Evolutionary conservation across 1,140 invertebrate genomes (phyloP).

Genomic region (Acyrthosiphon pisum): DNA sequence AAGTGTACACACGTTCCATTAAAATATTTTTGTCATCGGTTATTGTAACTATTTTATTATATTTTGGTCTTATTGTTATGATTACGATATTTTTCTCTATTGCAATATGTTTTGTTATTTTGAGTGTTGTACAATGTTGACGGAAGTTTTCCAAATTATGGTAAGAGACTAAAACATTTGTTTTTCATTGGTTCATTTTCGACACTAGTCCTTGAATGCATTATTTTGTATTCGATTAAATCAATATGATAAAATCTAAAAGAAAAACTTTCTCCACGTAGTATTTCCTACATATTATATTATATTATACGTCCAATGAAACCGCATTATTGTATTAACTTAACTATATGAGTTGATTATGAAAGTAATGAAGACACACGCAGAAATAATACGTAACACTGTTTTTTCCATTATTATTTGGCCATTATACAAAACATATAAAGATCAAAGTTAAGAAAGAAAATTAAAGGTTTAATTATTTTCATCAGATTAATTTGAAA

Average conservation of each 20-base stretch:
- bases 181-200: not conserved
- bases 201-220: not conserved
- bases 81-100: constrained; percentile 33
- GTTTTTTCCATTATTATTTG: not conserved
- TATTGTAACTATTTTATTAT: constrained; percentile 9
- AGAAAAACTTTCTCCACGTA: constrained; percentile 25
- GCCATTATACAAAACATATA: not conserved
- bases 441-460: not conserved
- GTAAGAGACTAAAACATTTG: not conserved
- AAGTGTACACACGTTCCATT: constrained; percentile 38
- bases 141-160: constrained; percentile 35
- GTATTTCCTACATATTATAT: not conserved
- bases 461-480: not conserved
- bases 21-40: constrained; percentile 35
- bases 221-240: constrained; percentile 14
- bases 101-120: constrained; percentile 13
- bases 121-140: not conserved
- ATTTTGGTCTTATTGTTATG: constrained; percentile 16
- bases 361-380: not conserved
- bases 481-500: not conserved
- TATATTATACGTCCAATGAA: not conserved
- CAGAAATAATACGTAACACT: not conserved
- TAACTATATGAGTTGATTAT: not conserved
- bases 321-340: not conserved
- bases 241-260: constrained; percentile 28